Evolutionary conservation across 2,888 invertebrate genomes (phyloP).

Genomic region (Callyntrura guangdongensis): DNA sequence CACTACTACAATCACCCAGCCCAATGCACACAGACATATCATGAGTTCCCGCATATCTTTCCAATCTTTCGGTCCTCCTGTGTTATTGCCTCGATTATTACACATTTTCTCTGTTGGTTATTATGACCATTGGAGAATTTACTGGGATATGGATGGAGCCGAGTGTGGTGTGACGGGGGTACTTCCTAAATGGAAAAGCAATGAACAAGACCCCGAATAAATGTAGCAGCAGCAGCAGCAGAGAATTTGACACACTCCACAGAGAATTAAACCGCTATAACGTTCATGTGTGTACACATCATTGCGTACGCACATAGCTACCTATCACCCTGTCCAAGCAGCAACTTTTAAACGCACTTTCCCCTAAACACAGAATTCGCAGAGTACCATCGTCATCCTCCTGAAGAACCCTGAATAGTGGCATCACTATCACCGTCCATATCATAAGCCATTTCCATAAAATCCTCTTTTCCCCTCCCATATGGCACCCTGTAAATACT

Average conservation of each 20-base stretch:
- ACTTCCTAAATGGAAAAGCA: constrained; percentile 49
- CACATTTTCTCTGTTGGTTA: constrained; percentile 56
- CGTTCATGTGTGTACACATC: neutral
- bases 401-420: neutral
- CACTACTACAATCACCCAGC: constrained; percentile 40
- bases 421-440: constrained; percentile 7
- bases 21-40: neutral
- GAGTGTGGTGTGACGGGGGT: neutral
- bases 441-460: constrained; percentile 53
- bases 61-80: constrained; percentile 2
- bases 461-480: constrained; percentile 54
- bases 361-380: constrained; percentile 11
- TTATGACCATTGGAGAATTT: constrained; percentile 52
- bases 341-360: neutral
- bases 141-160: constrained; percentile 36
- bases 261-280: constrained; percentile 20
- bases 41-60: neutral
- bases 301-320: neutral
- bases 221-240: neutral
- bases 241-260: constrained; percentile 45
- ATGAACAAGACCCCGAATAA: constrained; percentile 34
- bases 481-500: constrained; percentile 54
- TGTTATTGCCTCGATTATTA: constrained; percentile 48
- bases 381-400: neutral
- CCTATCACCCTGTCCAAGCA: neutral